These are phyloP conservation scores for Tenualosa thibaudeaui DNA, from an alignment of 2,797 vertebrate species.

Conservation along the genomic window DNA sequence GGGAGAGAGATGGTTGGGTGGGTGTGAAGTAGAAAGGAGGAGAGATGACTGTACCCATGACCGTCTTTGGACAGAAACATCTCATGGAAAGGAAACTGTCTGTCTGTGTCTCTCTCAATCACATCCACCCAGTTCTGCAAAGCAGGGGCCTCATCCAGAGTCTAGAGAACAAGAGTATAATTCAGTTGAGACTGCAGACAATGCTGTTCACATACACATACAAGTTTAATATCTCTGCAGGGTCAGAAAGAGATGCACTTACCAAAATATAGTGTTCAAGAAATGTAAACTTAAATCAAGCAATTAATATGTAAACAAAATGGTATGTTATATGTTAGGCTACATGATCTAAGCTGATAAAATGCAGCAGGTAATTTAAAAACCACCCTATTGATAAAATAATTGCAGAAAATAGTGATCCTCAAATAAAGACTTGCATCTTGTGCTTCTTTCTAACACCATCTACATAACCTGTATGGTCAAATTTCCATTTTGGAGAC, in stretches of 20 bases:
- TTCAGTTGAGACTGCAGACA: background rate
- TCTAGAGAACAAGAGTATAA: conserved; percentile 55
- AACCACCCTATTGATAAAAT: too few species aligned
- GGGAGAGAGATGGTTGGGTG: background rate
- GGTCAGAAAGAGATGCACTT: background rate
- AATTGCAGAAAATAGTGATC: too few species aligned
- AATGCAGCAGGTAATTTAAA: background rate
- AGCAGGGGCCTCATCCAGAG: conserved; percentile 70
- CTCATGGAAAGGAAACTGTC: conserved; percentile 90
- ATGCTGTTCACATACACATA: background rate
- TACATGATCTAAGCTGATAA: background rate
- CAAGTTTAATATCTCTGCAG: background rate
- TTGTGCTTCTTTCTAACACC: too few species aligned
- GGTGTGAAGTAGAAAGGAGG: background rate
- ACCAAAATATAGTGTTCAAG: background rate
- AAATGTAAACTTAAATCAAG: background rate
- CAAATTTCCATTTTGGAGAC: background rate
- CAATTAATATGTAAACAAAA: too few species aligned
- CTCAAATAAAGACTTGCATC: too few species aligned
- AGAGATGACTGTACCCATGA: conserved; percentile 73
- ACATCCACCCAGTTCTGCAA: conserved; percentile 85
- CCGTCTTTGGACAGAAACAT: conserved; percentile 89
- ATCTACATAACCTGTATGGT: background rate
- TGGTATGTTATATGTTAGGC: too few species aligned
- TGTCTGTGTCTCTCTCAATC: conserved; percentile 85